These are phyloP conservation scores for Stichopus horrens DNA, from an alignment of 53 echinoderm and acorn worm genomes.

Conservation along the genomic window DNA sequence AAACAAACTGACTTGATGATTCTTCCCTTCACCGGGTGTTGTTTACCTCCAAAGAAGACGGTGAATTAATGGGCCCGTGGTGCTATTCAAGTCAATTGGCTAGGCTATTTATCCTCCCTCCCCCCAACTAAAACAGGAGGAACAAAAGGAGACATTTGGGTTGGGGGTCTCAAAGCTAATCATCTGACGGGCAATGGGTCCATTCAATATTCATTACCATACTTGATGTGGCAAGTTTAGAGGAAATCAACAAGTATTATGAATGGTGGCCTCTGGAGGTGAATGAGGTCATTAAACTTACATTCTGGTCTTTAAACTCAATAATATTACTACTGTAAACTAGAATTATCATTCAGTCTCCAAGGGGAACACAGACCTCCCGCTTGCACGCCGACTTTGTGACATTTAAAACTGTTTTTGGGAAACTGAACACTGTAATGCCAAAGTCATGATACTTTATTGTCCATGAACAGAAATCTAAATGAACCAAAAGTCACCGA, in stretches of 20 bases:
- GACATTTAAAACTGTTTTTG: too few relatives aligned
- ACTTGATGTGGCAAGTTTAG: not conserved
- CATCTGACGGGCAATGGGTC: conserved; percentile 9
- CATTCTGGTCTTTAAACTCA: not conserved
- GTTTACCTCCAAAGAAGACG: conserved; percentile 15
- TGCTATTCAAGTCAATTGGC: not conserved
- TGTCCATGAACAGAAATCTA: too few relatives aligned
- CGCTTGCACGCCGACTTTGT: too few relatives aligned
- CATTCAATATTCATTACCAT: conserved; percentile 42
- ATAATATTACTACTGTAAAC: too few relatives aligned
- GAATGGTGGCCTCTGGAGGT: not conserved
- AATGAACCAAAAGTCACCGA: too few relatives aligned
- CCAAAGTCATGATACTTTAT: too few relatives aligned
- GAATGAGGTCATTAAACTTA: conserved; percentile 7
- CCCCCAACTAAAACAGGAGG: not conserved
- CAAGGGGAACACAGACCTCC: too few relatives aligned
- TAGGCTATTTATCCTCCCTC: not conserved
- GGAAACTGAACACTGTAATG: too few relatives aligned
- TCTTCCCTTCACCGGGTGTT: not conserved
- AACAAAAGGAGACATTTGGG: conserved; percentile 14
- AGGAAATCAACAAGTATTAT: not conserved
- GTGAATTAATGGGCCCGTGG: not conserved
- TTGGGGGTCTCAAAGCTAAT: conserved; percentile 37
- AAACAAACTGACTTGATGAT: conserved; percentile 34
- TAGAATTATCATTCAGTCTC: too few relatives aligned